Evolutionary conservation across 2,113 vertebrate species (phyloP).

Genomic region (Chunga burmeisteri): DNA sequence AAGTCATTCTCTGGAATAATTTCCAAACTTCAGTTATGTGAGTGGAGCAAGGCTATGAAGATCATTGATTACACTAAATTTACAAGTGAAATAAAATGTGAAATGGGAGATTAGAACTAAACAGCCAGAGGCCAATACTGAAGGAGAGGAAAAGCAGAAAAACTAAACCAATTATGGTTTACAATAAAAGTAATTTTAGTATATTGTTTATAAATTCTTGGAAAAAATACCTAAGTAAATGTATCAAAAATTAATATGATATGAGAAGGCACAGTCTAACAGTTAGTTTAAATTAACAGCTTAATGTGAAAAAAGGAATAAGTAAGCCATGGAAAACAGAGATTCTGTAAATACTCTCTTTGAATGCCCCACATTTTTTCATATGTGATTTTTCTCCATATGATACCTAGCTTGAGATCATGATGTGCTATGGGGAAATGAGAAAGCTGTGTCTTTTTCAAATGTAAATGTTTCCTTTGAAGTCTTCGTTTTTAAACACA

Average conservation of each 20-base stretch:
- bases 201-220: not conserved
- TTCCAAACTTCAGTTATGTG: not conserved
- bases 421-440: not conserved
- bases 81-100: not conserved
- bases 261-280: not conserved
- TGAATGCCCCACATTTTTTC: not conserved
- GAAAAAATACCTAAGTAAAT: not conserved
- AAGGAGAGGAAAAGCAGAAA: not conserved
- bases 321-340: not conserved
- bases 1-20: not conserved
- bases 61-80: not conserved
- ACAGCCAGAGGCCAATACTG: not conserved
- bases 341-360: not conserved
- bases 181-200: not conserved
- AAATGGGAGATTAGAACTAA: not conserved
- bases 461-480: not conserved
- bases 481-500: not conserved
- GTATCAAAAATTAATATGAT: not conserved
- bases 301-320: not conserved
- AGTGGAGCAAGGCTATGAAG: not conserved
- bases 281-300: not conserved
- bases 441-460: not conserved
- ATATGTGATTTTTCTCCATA: not conserved
- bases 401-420: not conserved
- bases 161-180: not conserved